Conservation (phyloP, 1,140 invertebrate genomes). For the Neotoxoptera formosana region DNA sequence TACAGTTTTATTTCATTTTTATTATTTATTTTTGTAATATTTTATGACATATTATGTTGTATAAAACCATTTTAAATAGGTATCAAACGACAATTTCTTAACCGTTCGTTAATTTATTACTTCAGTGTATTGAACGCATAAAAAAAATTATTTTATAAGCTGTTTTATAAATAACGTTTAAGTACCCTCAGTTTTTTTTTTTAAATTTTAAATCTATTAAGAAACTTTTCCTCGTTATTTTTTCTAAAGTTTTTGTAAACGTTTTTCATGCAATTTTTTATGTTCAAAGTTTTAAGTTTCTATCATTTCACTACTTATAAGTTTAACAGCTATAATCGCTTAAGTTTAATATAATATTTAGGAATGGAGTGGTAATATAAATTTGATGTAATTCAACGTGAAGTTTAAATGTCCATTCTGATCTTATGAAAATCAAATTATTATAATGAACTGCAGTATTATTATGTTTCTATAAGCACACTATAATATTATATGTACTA, state of each 20-base stretch:
- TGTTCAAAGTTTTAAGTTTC: neutral
- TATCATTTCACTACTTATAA: neutral
- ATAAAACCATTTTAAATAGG: neutral
- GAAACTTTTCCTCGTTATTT: neutral
- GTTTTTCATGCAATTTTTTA: neutral
- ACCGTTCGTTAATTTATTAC: neutral
- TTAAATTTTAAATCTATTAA: neutral
- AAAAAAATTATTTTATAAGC: neutral
- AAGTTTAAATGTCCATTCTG: neutral
- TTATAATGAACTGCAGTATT: neutral
- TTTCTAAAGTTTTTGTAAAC: neutral
- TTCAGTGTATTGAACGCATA: neutral
- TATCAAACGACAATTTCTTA: neutral
- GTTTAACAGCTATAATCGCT: neutral
- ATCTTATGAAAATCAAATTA: neutral
- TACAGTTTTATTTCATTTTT: too few species aligned
- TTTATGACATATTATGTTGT: neutral
- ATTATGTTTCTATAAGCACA: neutral
- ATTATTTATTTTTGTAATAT: too few species aligned
- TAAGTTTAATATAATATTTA: neutral
- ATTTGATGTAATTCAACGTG: neutral
- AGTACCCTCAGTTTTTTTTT: neutral
- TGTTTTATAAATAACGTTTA: neutral
- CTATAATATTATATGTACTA: too few species aligned
- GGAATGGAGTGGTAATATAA: neutral